These are phyloP conservation scores for Orthosia incerta DNA, from an alignment of 2,888 invertebrate species.

Conservation along the genomic window DNA sequence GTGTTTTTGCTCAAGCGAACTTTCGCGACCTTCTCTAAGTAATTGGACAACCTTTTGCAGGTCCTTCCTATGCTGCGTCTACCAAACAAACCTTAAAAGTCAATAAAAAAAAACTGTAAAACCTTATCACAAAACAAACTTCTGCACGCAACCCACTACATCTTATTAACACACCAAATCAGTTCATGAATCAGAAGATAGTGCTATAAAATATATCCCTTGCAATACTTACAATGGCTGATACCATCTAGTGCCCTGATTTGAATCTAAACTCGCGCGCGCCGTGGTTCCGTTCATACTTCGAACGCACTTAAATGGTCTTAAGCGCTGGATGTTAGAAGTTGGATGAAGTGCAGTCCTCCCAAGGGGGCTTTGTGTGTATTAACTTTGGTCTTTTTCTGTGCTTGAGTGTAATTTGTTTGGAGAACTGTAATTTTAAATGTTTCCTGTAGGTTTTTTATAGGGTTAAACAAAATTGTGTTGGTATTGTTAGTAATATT, in stretches of 20 bases:
- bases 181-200: slow-evolving; percentile 47
- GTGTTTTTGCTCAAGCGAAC: too few relatives aligned
- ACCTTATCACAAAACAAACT: slow-evolving; percentile 9
- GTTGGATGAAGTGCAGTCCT: slow-evolving; percentile 36
- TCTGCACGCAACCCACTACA: not conserved
- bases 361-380: slow-evolving; percentile 22
- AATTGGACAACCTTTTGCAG: not conserved
- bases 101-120: not conserved
- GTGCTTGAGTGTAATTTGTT: not conserved
- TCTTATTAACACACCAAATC: slow-evolving; percentile 32
- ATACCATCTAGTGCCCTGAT: slow-evolving; percentile 58
- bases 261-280: slow-evolving; percentile 54
- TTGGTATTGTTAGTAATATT: too few relatives aligned
- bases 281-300: slow-evolving; percentile 23
- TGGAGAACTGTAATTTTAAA: not conserved
- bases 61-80: not conserved
- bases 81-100: not conserved
- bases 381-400: slow-evolving; percentile 1
- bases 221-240: slow-evolving; percentile 39
- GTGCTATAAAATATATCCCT: slow-evolving; percentile 38
- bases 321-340: slow-evolving; percentile 37
- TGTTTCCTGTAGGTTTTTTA: not conserved
- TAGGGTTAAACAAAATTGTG: too few relatives aligned
- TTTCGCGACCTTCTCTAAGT: not conserved
- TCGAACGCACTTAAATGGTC: slow-evolving; percentile 41